A percentile compares a stretch with the other conserved stretches of the same genome.
Evolutionary conservation across 2,888 invertebrate genomes (phyloP).

Genomic region (Netelia melanura): DNA sequence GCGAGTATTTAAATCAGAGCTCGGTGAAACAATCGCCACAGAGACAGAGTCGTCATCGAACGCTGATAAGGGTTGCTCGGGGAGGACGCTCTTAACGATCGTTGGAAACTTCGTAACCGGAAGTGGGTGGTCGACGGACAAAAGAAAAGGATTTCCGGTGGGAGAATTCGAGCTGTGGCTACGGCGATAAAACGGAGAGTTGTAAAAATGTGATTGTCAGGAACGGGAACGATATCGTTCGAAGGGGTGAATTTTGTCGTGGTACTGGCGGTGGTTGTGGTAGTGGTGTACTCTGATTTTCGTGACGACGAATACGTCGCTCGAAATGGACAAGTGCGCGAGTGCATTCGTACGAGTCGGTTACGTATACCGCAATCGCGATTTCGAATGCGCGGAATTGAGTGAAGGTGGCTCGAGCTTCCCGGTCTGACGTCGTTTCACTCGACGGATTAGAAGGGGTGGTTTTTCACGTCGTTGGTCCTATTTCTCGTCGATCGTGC

Average conservation of each 20-base stretch:
- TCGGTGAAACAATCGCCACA: conserved; percentile 40
- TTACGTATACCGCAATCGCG: not conserved
- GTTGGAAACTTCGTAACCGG: conserved; percentile 7
- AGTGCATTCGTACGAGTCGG: not conserved
- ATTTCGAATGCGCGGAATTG: conserved; percentile 24
- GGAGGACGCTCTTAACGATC: conserved; percentile 6
- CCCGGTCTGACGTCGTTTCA: not conserved
- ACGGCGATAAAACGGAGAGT: no score
- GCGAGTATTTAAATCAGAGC: conserved; percentile 56
- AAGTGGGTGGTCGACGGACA: no score
- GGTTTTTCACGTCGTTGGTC: not conserved
- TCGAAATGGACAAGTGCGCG: conserved; percentile 16
- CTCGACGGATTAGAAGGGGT: conserved; percentile 14
- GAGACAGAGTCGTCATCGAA: conserved; percentile 48
- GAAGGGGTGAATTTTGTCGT: no score
- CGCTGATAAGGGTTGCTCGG: conserved; percentile 48
- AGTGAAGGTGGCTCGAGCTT: conserved; percentile 15
- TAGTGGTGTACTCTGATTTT: no score
- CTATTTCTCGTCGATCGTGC: not conserved
- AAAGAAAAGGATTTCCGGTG: no score
- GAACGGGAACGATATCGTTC: no score
- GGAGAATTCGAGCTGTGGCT: no score
- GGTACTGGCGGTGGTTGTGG: no score
- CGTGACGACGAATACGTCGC: no score
- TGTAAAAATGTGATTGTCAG: no score